phyloP scores from a whole-genome alignment of 2,797 vertebrate genomes.

The Tarsius wallacei region DNA sequence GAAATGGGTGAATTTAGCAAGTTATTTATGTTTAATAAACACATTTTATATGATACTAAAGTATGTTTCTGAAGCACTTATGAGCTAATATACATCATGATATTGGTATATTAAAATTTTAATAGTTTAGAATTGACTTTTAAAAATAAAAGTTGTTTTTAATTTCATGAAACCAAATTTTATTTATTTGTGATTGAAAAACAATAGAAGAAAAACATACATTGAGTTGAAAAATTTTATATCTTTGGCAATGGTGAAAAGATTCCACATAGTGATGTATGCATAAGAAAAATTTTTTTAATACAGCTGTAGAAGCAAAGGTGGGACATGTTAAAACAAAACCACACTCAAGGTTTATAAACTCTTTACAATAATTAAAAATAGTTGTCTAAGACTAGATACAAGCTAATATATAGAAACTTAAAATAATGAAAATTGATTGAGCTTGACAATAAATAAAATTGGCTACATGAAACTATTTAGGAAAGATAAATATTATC shows the following conservation, averaged over 20 bases:
- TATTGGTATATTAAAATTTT: constrained; percentile 18
- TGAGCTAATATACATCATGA: not conserved
- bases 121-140: not conserved
- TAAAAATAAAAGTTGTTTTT: not conserved
- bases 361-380: not conserved
- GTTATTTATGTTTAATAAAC: constrained; percentile 49
- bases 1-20: not conserved
- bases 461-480: not conserved
- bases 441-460: constrained; percentile 37
- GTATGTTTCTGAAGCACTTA: constrained; percentile 19
- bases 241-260: not conserved
- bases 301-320: not conserved
- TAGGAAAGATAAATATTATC: not conserved
- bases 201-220: not conserved
- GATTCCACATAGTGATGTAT: not conserved
- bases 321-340: not conserved
- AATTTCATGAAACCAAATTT: not conserved
- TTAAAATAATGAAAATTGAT: constrained; percentile 33
- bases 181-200: constrained; percentile 18
- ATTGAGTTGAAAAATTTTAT: not conserved
- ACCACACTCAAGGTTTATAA: not conserved
- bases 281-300: not conserved
- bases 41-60: not conserved
- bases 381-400: not conserved
- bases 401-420: not conserved